Evolutionary conservation across 2,888 invertebrate genomes (phyloP).

Genomic region (Hipparchia semele): DNA sequence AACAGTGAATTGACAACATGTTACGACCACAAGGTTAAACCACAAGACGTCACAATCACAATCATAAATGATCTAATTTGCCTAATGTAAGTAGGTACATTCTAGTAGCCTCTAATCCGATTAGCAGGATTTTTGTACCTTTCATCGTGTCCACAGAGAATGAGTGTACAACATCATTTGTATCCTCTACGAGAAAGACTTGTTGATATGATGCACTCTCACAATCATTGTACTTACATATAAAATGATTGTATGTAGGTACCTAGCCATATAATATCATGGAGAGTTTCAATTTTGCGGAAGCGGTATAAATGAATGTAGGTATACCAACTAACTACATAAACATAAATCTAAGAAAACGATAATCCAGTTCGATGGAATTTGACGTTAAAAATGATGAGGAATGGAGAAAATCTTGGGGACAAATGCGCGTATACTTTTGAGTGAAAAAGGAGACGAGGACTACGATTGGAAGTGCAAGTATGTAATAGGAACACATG

Average conservation of each 20-base stretch:
- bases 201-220: background rate
- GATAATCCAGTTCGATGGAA: background rate
- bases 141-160: background rate
- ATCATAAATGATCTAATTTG: slow-evolving; percentile 31
- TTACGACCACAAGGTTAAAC: slow-evolving; percentile 10
- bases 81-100: slow-evolving; percentile 1
- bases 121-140: slow-evolving; percentile 28
- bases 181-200: background rate
- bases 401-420: too few relatives aligned
- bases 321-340: background rate
- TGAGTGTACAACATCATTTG: background rate
- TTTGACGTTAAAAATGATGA: background rate
- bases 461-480: slow-evolving; percentile 57
- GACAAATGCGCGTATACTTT: slow-evolving; percentile 16
- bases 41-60: slow-evolving; percentile 4
- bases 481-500: slow-evolving; percentile 58
- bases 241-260: background rate
- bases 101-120: slow-evolving; percentile 23
- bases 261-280: background rate
- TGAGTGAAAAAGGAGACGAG: slow-evolving; percentile 27
- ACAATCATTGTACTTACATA: background rate
- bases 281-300: background rate
- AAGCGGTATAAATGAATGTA: slow-evolving; percentile 1
- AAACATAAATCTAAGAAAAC: background rate
- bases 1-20: slow-evolving; percentile 1